These are phyloP conservation scores for Sebastes nivosus DNA, from an alignment of 2,797 vertebrate species.

Conservation along the genomic window DNA sequence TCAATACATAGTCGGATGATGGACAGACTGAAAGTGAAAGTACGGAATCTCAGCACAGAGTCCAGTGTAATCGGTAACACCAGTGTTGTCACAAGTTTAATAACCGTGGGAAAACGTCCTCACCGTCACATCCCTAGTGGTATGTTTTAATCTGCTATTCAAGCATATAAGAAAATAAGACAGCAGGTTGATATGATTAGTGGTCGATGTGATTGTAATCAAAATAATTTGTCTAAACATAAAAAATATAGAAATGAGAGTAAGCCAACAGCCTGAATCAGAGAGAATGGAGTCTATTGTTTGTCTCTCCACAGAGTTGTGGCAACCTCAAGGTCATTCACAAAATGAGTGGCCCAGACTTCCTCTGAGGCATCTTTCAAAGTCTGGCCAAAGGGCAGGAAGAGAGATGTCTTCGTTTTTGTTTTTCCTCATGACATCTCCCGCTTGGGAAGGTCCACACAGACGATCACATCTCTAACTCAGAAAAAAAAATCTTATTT, in stretches of 20 bases:
- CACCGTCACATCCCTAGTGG: no score
- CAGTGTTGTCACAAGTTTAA: no score
- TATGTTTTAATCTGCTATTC: not conserved
- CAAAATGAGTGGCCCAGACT: constrained; percentile 39
- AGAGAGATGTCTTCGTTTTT: constrained; percentile 41
- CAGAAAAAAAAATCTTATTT: not conserved
- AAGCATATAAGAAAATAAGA: not conserved
- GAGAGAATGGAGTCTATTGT: constrained; percentile 6
- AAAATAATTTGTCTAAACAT: not conserved
- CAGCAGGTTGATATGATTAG: not conserved
- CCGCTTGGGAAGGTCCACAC: constrained; percentile 8
- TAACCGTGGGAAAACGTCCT: no score
- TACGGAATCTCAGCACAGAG: no score
- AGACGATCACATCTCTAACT: constrained; percentile 7
- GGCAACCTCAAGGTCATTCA: constrained; percentile 48
- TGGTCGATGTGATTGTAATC: not conserved
- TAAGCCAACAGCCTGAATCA: not conserved
- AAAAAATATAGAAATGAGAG: not conserved
- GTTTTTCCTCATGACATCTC: constrained; percentile 37
- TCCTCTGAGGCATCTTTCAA: constrained; percentile 60
- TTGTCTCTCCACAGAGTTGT: constrained; percentile 35
- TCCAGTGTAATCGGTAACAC: no score
- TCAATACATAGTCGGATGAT: no score
- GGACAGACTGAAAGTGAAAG: no score
- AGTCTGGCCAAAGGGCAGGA: constrained; percentile 51